Base-by-base conservation (phyloP, 2,888 invertebrate species). In the Notodonta dromedarius region DNA sequence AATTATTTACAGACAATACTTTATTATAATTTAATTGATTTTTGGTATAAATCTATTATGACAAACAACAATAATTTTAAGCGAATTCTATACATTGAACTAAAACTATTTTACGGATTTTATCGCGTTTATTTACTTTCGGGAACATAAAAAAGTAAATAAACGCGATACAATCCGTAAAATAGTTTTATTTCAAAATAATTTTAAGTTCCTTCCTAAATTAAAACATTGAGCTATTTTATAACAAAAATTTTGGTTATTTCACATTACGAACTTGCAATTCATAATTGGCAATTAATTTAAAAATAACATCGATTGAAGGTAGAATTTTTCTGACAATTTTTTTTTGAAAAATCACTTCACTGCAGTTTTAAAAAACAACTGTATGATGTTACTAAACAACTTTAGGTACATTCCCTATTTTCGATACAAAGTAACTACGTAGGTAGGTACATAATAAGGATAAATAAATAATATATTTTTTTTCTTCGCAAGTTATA, bases 391-490 rank as follows among this genome's bases (percentile, higher is more conserved):
- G 5, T 46, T 2, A n/a, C 2, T 4, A n/a, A n/a, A 24, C 2
- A n/a, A 46, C n/a, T 46, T 11, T 16, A n/a, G n/a, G n/a, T n/a
- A 16, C 59, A 62, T 67, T 67, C 57, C 65, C 61, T 14, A 57
- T 62, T 58, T 52, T 32, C 40, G 59, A 60, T 62, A 66, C 71
- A 74, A 77, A 74, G 74, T 67, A 74, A 67, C 13, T 24, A 24
- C 24, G 24, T 24, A 24, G 24, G 24, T 24, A 24, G 24, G 71
- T 79, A 76, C 72, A 75, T 65, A 72, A 70, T 71, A 68, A 70
- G 69, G 71, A 85, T 86, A 88, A 88, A 88, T 74, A 74, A 89
- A 87, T 87, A 79, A 83, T 80, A 86, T 87, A 86, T 80, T 77
- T 78, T 83, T 74, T 83, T 76, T 78, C 71, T 81, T 79, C 70